Percentiles rank a stretch among this genome's conserved stretches.
These are phyloP conservation scores for Uria lomvia DNA, from an alignment of 2,113 vertebrate genomes.

Conservation along the genomic window DNA sequence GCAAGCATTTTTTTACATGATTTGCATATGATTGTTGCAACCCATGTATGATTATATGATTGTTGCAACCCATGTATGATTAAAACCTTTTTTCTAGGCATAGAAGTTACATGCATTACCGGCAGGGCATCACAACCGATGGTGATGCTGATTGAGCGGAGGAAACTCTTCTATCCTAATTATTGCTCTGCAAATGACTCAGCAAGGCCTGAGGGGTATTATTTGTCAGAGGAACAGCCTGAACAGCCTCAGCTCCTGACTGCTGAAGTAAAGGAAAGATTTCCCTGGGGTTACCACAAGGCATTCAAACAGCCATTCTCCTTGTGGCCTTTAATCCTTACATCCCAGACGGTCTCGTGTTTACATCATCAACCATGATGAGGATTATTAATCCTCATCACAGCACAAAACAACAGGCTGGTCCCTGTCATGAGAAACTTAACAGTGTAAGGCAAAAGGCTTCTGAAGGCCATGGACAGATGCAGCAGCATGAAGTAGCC, in stretches of 20 bases:
- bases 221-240: background rate
- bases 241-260: background rate
- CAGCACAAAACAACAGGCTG: background rate
- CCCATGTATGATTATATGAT: background rate
- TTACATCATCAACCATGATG: background rate
- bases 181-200: slow-evolving; percentile 15
- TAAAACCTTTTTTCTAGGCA: background rate
- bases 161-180: background rate
- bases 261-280: background rate
- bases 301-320: background rate
- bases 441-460: background rate
- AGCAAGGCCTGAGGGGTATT: background rate
- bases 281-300: background rate
- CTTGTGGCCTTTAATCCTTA: background rate
- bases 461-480: background rate
- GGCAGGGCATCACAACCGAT: background rate
- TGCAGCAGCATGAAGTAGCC: background rate
- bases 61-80: background rate
- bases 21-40: background rate
- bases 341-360: background rate
- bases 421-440: background rate
- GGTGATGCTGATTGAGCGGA: background rate
- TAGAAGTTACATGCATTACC: background rate
- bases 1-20: background rate
- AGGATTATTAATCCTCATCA: background rate